These are phyloP conservation scores for Pachymerium ferrugineum DNA, from an alignment of 2,888 invertebrate species.

Conservation along the genomic window DNA sequence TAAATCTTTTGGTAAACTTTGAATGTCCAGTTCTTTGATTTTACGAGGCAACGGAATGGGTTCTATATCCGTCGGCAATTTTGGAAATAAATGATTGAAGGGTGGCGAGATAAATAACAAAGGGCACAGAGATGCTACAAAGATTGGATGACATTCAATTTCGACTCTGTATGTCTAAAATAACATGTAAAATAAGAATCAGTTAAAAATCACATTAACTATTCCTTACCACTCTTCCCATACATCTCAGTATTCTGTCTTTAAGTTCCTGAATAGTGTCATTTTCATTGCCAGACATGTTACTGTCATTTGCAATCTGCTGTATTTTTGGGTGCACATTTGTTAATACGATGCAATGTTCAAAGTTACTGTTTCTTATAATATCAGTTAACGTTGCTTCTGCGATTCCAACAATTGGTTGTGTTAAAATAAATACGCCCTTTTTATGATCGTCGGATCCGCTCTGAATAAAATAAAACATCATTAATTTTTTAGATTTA, in stretches of 20 bases:
- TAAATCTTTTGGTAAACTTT: neutral
- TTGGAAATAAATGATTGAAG: slow-evolving; percentile 56
- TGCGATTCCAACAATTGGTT: slow-evolving; percentile 55
- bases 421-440: slow-evolving; percentile 57
- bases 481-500: no score
- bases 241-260: slow-evolving; percentile 53
- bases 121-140: slow-evolving; percentile 55
- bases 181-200: neutral
- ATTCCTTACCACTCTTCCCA: slow-evolving; percentile 54
- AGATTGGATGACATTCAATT: slow-evolving; percentile 59
- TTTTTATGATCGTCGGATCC: slow-evolving; percentile 45
- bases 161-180: slow-evolving; percentile 59
- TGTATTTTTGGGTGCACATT: slow-evolving; percentile 56
- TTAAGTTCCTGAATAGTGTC: slow-evolving; percentile 49
- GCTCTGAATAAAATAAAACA: no score
- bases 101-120: slow-evolving; percentile 60
- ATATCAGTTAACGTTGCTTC: slow-evolving; percentile 57
- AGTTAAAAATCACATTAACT: neutral
- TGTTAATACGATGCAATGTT: slow-evolving; percentile 58
- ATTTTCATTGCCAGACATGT: slow-evolving; percentile 43
- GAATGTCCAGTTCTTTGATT: neutral
- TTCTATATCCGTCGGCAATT: slow-evolving; percentile 20
- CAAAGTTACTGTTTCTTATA: slow-evolving; percentile 57
- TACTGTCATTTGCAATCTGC: slow-evolving; percentile 49
- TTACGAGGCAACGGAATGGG: neutral